Conservation (phyloP, 1,140 invertebrate species). For the Drosophila takahashii region DNA sequence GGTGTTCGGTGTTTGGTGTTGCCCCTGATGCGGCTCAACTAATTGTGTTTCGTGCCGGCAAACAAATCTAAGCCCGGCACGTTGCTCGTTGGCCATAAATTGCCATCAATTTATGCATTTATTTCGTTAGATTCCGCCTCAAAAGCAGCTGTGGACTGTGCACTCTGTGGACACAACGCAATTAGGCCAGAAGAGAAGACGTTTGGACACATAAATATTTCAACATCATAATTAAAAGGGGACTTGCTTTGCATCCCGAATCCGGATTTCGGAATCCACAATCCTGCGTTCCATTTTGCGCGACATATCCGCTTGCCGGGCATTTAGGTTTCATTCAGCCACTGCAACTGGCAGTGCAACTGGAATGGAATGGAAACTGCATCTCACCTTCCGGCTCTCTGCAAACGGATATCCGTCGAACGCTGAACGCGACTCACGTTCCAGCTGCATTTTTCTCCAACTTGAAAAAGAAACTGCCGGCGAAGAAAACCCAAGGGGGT, state of each 20-base stretch:
- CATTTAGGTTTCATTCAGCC: conserved; percentile 73
- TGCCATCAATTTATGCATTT: conserved; percentile 68
- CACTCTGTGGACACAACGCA: conserved; percentile 46
- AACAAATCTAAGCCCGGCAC: conserved; percentile 36
- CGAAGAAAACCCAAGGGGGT: conserved; percentile 12
- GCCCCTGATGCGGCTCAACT: conserved; percentile 71
- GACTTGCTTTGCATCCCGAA: neutral
- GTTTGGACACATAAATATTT: conserved; percentile 38
- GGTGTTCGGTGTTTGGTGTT: conserved; percentile 48
- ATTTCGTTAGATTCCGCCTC: conserved; percentile 41
- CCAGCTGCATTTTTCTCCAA: conserved; percentile 68
- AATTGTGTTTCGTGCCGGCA: conserved; percentile 63
- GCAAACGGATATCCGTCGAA: conserved; percentile 69
- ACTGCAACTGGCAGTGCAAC: conserved; percentile 11
- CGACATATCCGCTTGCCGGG: conserved; percentile 78
- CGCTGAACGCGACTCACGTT: conserved; percentile 70
- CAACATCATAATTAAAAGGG: conserved; percentile 45
- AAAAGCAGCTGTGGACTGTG: conserved; percentile 33
- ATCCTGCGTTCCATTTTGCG: conserved; percentile 56
- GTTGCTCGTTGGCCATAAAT: conserved; percentile 56
- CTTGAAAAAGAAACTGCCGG: conserved; percentile 15
- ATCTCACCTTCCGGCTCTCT: conserved; percentile 51
- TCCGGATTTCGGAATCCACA: neutral
- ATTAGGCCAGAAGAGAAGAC: conserved; percentile 55
- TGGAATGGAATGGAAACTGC: conserved; percentile 19